phyloP scores from a whole-genome alignment of 2,888 invertebrate genomes.

The Agonum fuliginosum region DNA sequence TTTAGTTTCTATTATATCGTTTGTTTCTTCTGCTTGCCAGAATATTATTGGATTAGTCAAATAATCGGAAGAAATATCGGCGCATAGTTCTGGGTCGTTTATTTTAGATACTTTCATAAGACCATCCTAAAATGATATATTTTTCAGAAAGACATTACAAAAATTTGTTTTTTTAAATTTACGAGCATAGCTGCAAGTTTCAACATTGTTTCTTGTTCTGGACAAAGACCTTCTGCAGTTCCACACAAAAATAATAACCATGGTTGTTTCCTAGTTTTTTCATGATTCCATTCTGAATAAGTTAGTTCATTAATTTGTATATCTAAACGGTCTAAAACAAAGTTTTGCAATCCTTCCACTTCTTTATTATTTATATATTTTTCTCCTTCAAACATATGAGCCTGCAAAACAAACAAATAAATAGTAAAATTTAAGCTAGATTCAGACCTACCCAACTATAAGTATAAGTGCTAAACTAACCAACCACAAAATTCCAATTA shows the following conservation, averaged over 20 bases:
- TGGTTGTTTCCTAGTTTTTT: conserved; percentile 67
- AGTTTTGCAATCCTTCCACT: conserved; percentile 77
- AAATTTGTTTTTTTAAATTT: too few species aligned
- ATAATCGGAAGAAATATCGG: conserved; percentile 70
- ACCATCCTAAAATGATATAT: conserved; percentile 69
- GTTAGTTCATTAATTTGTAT: conserved; percentile 71
- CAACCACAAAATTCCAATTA: too few species aligned
- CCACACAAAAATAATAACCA: conserved; percentile 78
- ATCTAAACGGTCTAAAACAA: conserved; percentile 77
- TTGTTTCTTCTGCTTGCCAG: conserved; percentile 67
- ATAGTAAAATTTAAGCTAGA: background rate
- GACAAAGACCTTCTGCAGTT: conserved; percentile 75
- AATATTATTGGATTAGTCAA: conserved; percentile 68
- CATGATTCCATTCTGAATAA: conserved; percentile 70
- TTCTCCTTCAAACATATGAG: conserved; percentile 76
- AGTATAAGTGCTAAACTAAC: too few species aligned
- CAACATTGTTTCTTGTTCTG: conserved; percentile 75
- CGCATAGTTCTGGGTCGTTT: conserved; percentile 72
- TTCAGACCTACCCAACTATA: too few species aligned
- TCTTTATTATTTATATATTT: conserved; percentile 78
- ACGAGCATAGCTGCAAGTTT: conserved; percentile 87
- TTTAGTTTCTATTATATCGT: conserved; percentile 62
- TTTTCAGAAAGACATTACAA: background rate
- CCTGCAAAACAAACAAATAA: conserved; percentile 68
- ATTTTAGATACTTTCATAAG: conserved; percentile 75